Evolutionary conservation across 2,888 invertebrate genomes (phyloP), one percentile per base, ranked within the genome.

Genomic region (Diarsia mendica): DNA sequence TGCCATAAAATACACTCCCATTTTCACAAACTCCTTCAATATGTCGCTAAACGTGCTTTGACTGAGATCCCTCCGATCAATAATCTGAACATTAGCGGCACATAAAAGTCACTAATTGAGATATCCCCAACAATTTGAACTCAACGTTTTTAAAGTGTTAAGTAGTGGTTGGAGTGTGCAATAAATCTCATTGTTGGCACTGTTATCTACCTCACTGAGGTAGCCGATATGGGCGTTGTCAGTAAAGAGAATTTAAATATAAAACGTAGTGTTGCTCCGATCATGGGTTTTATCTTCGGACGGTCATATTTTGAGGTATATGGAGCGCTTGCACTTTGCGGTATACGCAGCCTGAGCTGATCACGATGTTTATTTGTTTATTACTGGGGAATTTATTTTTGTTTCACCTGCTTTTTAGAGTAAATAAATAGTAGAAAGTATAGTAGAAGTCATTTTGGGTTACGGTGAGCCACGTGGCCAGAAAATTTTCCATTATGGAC

Each of bases 101-200:
- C 90, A 87, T 92, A 91, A 93, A 93, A 89, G 86, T 87, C 85
- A 88, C 94, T 94, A 94, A 95, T 94, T 95, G 94, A 95, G 94
- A 95, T 90, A 87, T 86, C 76, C 83, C 67, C 88, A 89, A 92
- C 90, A 91, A 90, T 88, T 91, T 90, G 83, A 89, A 90, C 89
- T 90, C 90, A 92, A 93, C 92, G 91, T 91, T 90, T 90, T 91
- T 90, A 88, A 89, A 89, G 91, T 92, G 93, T 92, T 92, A 91
- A 85, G 88, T 86, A 88, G 87, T 89, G 87, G 86, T 86, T 88
- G 90, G 92, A 93, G 94, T 93, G 92, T 93, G 93, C 92, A 92
- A 96, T 96, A 96, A 96, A 96, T 96, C 95, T 95, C 89, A 90
- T 92, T 93, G 93, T 94, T 93, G 92, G 90, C 91, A 89, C 85